Evolutionary conservation across 2,888 invertebrate genomes (phyloP).

Genomic region (Andrena bucephala): DNA sequence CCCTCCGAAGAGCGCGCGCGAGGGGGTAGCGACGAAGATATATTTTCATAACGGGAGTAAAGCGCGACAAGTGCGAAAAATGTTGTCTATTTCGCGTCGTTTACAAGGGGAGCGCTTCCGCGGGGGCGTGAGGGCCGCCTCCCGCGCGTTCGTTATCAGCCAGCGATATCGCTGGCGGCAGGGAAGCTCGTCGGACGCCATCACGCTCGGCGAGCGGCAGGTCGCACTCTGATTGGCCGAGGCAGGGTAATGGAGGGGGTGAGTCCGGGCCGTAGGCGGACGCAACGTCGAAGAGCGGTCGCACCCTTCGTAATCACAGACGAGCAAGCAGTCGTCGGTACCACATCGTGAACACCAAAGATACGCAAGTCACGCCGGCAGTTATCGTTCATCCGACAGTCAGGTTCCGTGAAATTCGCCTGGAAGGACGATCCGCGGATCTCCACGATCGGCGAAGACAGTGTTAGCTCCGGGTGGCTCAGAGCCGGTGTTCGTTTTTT

Average conservation of each 20-base stretch:
- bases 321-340: conserved; percentile 71
- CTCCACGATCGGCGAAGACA: background rate
- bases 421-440: background rate
- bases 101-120: conserved; percentile 11
- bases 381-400: background rate
- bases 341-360: conserved; percentile 60
- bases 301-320: conserved; percentile 65
- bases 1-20: background rate
- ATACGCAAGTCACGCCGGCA: background rate
- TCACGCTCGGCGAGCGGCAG: conserved; percentile 63
- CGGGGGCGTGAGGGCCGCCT: conserved; percentile 56
- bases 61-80: conserved; percentile 43
- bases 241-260: conserved; percentile 32
- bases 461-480: background rate
- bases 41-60: conserved; percentile 37
- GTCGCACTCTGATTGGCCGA: conserved; percentile 38
- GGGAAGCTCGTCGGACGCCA: conserved; percentile 72
- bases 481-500: background rate
- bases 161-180: conserved; percentile 58
- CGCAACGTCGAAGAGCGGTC: conserved; percentile 52
- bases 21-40: background rate
- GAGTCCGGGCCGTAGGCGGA: conserved; percentile 66
- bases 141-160: conserved; percentile 50
- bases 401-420: background rate
- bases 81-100: conserved; percentile 42